Evolutionary conservation across 2,888 invertebrate species (phyloP), one percentile per base, ranked within the genome.

Genomic region (Galeruca laticollis): DNA sequence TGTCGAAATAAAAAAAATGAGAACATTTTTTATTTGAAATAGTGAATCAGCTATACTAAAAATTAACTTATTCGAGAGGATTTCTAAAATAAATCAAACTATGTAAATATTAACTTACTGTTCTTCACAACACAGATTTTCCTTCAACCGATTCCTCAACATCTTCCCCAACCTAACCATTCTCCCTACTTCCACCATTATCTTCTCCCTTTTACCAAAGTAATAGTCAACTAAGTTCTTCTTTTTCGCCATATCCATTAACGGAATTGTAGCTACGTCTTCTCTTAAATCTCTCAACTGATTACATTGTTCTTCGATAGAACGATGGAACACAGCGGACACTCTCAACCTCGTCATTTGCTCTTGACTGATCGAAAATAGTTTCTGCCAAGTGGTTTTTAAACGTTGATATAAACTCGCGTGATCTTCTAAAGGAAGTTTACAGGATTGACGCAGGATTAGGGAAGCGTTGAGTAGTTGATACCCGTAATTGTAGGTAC

Each of bases 401-500:
- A 94, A 85, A 78, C 87, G 87, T 73, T 88, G 85, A 61, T 88
- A 87, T 67, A 91, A 86, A 70, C 84, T 84, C 49, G 87, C 86
- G 78, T 92, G 90, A 21, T 87, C 88, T 54, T 89, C 89, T 64
- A 88, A 81, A 21, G 88, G 86, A 75, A 92, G 85, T 80, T 92
- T 90, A 82, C 94, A 91, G 33, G 93, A 92, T 72, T 92, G 89
- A 57, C 94, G 87, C 70, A 95, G 82, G 13, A 92, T 90, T 62
- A 92, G 86, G 1, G 94, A 91, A 3, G 94, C 94, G 78, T 92
- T 91, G 60, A 94, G 86, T 72, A 94, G 86, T 85, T 94, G 93
- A 79, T 91, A 91, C 15, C 94, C 94, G 80, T 94, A 95, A 76
- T 94, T 92, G 83, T 91, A 94, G 18, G 94, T 93, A 61, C 92